Percentiles rank a stretch among this genome's conserved stretches.
Evolutionary conservation across 2,888 invertebrate genomes (phyloP).

Genomic region (Strigamia transsilvanica): DNA sequence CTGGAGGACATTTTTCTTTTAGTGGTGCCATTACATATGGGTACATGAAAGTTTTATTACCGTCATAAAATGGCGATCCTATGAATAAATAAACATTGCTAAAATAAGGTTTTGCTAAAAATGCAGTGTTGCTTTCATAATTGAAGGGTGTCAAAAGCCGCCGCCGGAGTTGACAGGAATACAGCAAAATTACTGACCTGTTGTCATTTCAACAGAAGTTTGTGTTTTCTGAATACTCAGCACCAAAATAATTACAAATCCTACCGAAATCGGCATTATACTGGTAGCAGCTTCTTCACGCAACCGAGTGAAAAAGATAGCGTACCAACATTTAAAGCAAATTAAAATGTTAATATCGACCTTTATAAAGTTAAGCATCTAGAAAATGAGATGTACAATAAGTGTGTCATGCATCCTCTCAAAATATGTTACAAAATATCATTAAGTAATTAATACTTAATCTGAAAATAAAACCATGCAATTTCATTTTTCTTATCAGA

Average conservation of each 20-base stretch:
- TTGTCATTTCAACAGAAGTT: not conserved
- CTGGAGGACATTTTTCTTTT: not conserved
- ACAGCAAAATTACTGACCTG: not conserved
- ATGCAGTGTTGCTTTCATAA: too few species aligned
- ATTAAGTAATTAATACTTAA: too few species aligned
- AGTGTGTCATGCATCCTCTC: conserved; percentile 5
- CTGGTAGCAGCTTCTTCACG: not conserved
- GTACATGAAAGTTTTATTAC: not conserved
- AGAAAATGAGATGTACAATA: not conserved
- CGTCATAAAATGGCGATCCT: not conserved
- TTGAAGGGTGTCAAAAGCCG: too few species aligned
- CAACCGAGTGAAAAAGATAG: not conserved
- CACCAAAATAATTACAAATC: not conserved
- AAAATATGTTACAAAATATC: not conserved
- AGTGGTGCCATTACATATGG: not conserved
- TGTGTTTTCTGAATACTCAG: not conserved
- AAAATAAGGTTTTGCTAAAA: too few species aligned
- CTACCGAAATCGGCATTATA: not conserved
- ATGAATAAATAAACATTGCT: not conserved
- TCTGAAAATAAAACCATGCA: too few species aligned
- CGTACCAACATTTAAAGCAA: not conserved
- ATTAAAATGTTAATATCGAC: conserved; percentile 23
- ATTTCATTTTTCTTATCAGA: too few species aligned
- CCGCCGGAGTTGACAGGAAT: not conserved
- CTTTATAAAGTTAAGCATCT: not conserved